Conservation (phyloP, 2,888 invertebrate species). For the Dorcus hopei region DNA sequence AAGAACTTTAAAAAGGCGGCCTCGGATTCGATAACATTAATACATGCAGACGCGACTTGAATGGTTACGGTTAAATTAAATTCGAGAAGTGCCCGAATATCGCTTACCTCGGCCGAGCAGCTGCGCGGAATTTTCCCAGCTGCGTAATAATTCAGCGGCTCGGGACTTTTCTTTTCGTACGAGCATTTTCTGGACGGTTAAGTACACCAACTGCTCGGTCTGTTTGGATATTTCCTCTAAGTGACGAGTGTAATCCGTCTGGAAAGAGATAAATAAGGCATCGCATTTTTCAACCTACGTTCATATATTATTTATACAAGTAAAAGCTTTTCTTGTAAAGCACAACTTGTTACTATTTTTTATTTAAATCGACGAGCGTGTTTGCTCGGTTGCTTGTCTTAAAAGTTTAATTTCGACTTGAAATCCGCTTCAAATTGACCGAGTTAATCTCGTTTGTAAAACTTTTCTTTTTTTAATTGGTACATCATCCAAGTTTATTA, state of each 20-base stretch:
- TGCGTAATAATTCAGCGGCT: slow-evolving; percentile 35
- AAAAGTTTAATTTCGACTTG: no score
- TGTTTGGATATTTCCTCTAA: slow-evolving; percentile 65
- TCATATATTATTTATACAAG: not conserved
- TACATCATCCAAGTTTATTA: no score
- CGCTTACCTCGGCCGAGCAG: slow-evolving; percentile 14
- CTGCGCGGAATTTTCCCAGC: slow-evolving; percentile 41
- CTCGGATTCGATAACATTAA: not conserved
- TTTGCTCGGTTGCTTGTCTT: not conserved
- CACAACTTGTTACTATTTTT: not conserved
- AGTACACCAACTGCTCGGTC: slow-evolving; percentile 56
- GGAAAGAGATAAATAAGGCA: slow-evolving; percentile 30
- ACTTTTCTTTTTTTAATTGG: no score
- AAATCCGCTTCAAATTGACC: no score
- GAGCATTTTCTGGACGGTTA: slow-evolving; percentile 52
- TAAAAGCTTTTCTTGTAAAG: not conserved
- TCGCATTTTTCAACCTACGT: not conserved
- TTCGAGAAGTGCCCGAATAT: not conserved
- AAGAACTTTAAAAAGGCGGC: not conserved
- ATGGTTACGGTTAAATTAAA: no score
- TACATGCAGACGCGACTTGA: no score
- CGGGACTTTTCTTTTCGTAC: slow-evolving; percentile 35
- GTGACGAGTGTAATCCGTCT: slow-evolving; percentile 69
- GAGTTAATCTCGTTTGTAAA: no score
- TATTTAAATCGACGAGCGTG: not conserved